Percentiles rank a stretch among this genome's conserved stretches.
phyloP scores from a whole-genome alignment of 1,140 invertebrate genomes.

The Psilanteris sp. region DNA sequence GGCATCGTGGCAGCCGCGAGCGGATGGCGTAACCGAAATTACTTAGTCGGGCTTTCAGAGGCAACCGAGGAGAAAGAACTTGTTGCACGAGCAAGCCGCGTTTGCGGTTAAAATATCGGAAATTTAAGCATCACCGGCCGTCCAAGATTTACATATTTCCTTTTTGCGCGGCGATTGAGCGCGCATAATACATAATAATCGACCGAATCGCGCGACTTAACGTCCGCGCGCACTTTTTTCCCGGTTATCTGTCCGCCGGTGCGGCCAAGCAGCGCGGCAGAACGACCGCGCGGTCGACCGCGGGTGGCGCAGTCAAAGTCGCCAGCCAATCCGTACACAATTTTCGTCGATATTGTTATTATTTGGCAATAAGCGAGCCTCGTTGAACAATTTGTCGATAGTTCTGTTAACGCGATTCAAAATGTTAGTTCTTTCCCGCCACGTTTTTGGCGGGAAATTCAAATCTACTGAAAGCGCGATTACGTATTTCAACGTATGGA shows the following conservation, averaged over 20 bases:
- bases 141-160: conserved; percentile 64
- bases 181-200: conserved; percentile 61
- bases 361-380: too few relatives aligned
- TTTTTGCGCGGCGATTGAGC: conserved; percentile 61
- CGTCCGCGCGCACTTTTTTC: conserved; percentile 25
- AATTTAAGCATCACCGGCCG: conserved; percentile 64
- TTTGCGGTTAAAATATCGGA: conserved; percentile 76
- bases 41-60: conserved; percentile 76
- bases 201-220: conserved; percentile 38
- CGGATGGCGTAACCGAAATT: conserved; percentile 77
- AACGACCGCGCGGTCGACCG: conserved; percentile 1
- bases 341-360: too few relatives aligned
- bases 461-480: conserved; percentile 8
- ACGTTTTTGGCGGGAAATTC: conserved; percentile 9
- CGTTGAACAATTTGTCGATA: too few relatives aligned
- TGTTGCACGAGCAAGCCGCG: conserved; percentile 77
- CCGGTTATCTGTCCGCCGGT: conserved; percentile 25
- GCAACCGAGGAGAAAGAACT: conserved; percentile 79
- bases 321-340: too few relatives aligned
- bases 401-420: too few relatives aligned
- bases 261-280: too few relatives aligned
- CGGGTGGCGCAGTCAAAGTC: not conserved
- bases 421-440: too few relatives aligned
- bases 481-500: too few relatives aligned
- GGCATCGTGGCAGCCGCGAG: conserved; percentile 70